A percentile compares a stretch with the other conserved stretches of the same genome.
Evolutionary conservation across 2,888 invertebrate genomes (phyloP).

Genomic region (Mermis nigrescens): DNA sequence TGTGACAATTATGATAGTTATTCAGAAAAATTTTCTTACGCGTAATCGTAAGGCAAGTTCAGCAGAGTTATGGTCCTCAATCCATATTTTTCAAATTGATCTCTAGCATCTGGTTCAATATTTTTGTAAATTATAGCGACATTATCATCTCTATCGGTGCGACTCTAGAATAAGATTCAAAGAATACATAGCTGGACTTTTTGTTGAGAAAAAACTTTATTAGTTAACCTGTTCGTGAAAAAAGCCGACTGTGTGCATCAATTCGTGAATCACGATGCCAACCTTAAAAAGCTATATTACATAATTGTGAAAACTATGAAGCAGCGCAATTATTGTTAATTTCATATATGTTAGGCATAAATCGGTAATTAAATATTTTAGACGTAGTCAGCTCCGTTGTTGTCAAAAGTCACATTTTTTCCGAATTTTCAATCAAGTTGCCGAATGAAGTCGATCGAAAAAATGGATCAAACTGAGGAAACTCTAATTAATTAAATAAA

Average conservation of each 20-base stretch:
- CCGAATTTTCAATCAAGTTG: too few relatives aligned
- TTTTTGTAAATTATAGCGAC: not conserved
- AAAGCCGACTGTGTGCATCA: slow-evolving; percentile 30
- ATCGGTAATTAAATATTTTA: too few relatives aligned
- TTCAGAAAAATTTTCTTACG: too few relatives aligned
- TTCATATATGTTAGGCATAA: too few relatives aligned
- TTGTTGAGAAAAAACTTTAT: not conserved
- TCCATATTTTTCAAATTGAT: not conserved
- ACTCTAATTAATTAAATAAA: too few relatives aligned
- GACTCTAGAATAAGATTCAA: not conserved
- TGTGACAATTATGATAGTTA: too few relatives aligned
- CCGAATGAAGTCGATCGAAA: too few relatives aligned
- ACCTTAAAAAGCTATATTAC: not conserved
- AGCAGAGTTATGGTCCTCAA: not conserved
- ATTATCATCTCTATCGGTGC: slow-evolving; percentile 1
- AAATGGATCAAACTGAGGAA: too few relatives aligned
- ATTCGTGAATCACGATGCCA: slow-evolving; percentile 23
- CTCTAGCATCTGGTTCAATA: not conserved
- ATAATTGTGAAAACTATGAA: too few relatives aligned
- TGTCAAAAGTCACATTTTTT: too few relatives aligned
- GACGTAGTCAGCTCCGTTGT: too few relatives aligned
- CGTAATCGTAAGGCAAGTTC: slow-evolving; percentile 1
- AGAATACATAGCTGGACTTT: not conserved
- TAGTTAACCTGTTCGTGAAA: slow-evolving; percentile 23
- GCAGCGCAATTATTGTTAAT: too few relatives aligned